These are phyloP conservation scores for Takifugu rubripes DNA, from an alignment of 2,797 vertebrate species.

Conservation along the genomic window DNA sequence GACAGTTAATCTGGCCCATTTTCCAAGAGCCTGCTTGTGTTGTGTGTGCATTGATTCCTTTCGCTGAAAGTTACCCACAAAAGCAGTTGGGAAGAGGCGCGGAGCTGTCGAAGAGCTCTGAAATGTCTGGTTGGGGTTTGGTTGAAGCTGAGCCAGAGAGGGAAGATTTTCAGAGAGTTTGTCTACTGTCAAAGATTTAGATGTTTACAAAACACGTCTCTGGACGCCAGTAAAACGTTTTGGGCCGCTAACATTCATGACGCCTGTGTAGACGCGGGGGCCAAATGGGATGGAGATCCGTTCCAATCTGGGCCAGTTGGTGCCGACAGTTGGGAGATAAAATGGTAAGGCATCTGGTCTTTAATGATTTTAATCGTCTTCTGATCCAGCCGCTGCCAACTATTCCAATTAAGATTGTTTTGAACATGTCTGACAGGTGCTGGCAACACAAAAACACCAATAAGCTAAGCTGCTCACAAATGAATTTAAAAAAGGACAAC, in stretches of 20 bases:
- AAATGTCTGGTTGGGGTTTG: not conserved
- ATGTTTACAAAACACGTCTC: not conserved
- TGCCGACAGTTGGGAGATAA: conserved; percentile 51
- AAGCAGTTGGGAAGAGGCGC: not conserved
- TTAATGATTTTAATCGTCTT: conserved; percentile 48
- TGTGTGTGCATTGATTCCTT: too few relatives aligned
- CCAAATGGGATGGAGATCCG: conserved; percentile 26
- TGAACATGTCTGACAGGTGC: conserved; percentile 48
- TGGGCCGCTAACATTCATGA: conserved; percentile 23
- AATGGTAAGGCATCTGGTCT: conserved; percentile 48
- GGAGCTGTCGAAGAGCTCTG: not conserved
- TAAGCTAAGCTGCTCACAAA: conserved; percentile 7
- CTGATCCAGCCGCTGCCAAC: conserved; percentile 42
- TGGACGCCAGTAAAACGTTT: conserved; percentile 3
- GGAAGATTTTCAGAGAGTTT: not conserved
- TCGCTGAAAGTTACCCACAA: not conserved
- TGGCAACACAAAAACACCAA: conserved; percentile 28
- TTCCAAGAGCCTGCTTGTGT: too few relatives aligned
- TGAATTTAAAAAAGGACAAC: conserved; percentile 1
- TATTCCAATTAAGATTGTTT: conserved; percentile 37
- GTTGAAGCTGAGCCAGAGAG: not conserved
- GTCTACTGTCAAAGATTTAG: not conserved
- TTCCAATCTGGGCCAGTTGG: conserved; percentile 40
- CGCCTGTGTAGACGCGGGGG: conserved; percentile 27
- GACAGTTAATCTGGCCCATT: too few relatives aligned